These are phyloP conservation scores for Noctua pronuba DNA, from an alignment of 2,888 invertebrate genomes.

Conservation along the genomic window DNA sequence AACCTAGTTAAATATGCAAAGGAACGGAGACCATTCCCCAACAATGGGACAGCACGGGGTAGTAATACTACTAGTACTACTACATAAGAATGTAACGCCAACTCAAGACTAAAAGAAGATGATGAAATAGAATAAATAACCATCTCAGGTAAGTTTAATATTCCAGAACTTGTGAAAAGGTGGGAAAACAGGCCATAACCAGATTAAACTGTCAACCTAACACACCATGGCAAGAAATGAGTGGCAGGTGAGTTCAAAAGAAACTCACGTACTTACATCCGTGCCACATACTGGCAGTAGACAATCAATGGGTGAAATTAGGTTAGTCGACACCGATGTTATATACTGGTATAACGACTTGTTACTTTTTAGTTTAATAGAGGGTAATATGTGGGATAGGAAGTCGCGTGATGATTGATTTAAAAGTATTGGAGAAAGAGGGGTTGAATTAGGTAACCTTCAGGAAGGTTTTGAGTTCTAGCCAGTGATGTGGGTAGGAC, in stretches of 20 bases:
- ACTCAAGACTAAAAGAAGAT: background rate
- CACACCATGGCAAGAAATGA: conserved; percentile 45
- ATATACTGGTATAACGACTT: conserved; percentile 43
- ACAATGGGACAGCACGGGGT: background rate
- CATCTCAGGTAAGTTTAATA: background rate
- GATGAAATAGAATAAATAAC: conserved; percentile 1
- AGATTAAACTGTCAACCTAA: conserved; percentile 24
- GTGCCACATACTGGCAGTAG: conserved; percentile 67
- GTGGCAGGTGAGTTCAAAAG: conserved; percentile 60
- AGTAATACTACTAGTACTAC: background rate
- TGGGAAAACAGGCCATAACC: conserved; percentile 14
- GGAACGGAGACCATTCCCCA: background rate
- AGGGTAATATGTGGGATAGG: conserved; percentile 14
- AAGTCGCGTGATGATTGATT: conserved; percentile 9
- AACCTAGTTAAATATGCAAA: background rate
- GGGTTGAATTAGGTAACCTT: background rate
- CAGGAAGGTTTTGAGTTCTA: background rate
- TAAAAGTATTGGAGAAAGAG: background rate
- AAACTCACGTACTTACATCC: conserved; percentile 71
- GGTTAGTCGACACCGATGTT: conserved; percentile 69
- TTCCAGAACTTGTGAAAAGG: background rate
- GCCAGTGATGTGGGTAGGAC: background rate
- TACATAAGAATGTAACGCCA: background rate
- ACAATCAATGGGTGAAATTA: conserved; percentile 78
- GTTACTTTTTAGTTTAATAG: conserved; percentile 44